A percentile compares a stretch with the other conserved stretches of the same genome.
These are phyloP conservation scores for Stramonita haemastoma DNA, from an alignment of 2,888 invertebrate genomes.

Conservation along the genomic window DNA sequence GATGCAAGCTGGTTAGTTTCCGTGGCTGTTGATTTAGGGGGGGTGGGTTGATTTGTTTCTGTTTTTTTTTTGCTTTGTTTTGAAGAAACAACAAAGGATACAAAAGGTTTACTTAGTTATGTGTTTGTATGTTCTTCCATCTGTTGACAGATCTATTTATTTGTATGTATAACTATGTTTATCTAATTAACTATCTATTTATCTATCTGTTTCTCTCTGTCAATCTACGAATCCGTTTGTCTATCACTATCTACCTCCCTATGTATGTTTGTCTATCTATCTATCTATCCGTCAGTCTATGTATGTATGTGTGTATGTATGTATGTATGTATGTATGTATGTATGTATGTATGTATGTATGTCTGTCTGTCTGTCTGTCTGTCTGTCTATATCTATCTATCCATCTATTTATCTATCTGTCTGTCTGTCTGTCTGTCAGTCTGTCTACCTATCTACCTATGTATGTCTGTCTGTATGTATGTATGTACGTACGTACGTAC, in stretches of 20 bases:
- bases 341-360: not conserved
- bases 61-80: too few relatives aligned
- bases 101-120: not conserved
- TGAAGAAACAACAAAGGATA: too few relatives aligned
- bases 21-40: too few relatives aligned
- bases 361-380: conserved; percentile 14
- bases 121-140: not conserved
- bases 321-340: not conserved
- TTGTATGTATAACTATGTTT: not conserved
- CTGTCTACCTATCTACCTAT: too few relatives aligned
- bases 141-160: not conserved
- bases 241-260: not conserved
- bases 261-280: not conserved
- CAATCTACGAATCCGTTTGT: not conserved
- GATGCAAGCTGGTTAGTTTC: too few relatives aligned
- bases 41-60: too few relatives aligned
- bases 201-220: not conserved
- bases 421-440: too few relatives aligned
- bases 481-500: too few relatives aligned
- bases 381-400: conserved; percentile 8
- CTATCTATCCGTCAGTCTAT: not conserved
- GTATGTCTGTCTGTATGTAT: too few relatives aligned
- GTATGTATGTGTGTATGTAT: not conserved
- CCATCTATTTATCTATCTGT: too few relatives aligned
- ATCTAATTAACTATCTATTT: not conserved